Evolutionary conservation across 1,140 invertebrate genomes (phyloP).

Genomic region (Diorhabda elongata): DNA sequence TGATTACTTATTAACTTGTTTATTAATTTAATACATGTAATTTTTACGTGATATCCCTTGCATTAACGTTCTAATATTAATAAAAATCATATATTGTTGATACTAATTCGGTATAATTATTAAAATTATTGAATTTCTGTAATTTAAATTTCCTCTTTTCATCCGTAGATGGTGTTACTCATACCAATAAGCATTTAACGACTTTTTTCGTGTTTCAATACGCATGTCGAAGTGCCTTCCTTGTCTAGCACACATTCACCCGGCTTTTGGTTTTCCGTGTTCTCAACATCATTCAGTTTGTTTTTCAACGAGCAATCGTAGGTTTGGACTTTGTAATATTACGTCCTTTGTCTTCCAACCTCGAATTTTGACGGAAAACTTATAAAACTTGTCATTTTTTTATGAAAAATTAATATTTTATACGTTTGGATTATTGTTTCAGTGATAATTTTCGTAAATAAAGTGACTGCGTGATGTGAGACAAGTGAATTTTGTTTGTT

Average conservation of each 20-base stretch:
- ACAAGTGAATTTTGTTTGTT: constrained; percentile 1
- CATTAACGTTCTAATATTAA: too few species aligned
- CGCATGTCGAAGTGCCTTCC: not conserved
- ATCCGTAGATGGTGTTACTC: not conserved
- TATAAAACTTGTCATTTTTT: not conserved
- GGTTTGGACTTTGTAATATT: not conserved
- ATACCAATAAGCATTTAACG: not conserved
- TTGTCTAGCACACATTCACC: not conserved
- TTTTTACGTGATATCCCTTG: too few species aligned
- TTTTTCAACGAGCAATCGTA: not conserved
- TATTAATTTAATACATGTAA: too few species aligned
- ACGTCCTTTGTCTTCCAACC: not conserved
- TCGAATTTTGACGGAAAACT: not conserved
- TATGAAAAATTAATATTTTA: not conserved
- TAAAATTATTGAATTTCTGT: too few species aligned
- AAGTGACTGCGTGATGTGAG: not conserved
- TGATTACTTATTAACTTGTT: too few species aligned
- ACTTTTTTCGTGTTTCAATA: not conserved
- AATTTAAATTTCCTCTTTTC: too few species aligned
- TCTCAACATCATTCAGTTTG: not conserved
- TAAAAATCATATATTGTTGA: too few species aligned
- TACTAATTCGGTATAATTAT: too few species aligned
- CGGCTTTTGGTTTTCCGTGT: not conserved
- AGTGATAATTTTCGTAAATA: not conserved
- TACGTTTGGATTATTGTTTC: not conserved